These are phyloP conservation scores for Alca torda DNA, from an alignment of 2,797 vertebrate genomes.

Conservation along the genomic window DNA sequence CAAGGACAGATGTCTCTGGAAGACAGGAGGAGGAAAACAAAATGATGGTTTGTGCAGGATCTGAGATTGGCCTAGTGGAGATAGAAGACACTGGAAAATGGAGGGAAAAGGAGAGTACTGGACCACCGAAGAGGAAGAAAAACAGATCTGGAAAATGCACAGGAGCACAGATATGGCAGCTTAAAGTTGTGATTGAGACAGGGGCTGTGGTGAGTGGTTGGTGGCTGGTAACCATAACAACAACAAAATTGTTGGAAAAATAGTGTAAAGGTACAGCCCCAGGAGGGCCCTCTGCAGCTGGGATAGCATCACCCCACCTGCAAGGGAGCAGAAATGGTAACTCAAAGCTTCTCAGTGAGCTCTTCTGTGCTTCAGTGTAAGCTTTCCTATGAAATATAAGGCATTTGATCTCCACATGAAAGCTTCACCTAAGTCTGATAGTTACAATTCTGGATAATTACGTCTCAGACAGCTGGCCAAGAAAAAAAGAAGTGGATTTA, in stretches of 20 bases:
- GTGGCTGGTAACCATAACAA: background rate
- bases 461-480: background rate
- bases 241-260: background rate
- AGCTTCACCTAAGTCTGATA: conserved; percentile 11
- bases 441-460: background rate
- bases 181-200: background rate
- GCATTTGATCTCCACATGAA: conserved; percentile 33
- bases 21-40: background rate
- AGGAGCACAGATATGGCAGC: background rate
- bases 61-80: background rate
- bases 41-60: background rate
- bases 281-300: background rate
- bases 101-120: background rate
- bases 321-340: background rate
- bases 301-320: background rate
- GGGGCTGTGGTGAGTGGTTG: background rate
- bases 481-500: conserved; percentile 10
- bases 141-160: background rate
- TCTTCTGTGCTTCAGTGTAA: background rate
- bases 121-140: background rate
- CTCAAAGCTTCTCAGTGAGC: background rate
- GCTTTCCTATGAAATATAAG: background rate
- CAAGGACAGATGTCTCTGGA: background rate
- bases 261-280: background rate
- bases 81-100: background rate